Evolutionary conservation across 2,888 invertebrate species (phyloP), one percentile per base, ranked within the genome.

Genomic region (Folsomia manolachei): DNA sequence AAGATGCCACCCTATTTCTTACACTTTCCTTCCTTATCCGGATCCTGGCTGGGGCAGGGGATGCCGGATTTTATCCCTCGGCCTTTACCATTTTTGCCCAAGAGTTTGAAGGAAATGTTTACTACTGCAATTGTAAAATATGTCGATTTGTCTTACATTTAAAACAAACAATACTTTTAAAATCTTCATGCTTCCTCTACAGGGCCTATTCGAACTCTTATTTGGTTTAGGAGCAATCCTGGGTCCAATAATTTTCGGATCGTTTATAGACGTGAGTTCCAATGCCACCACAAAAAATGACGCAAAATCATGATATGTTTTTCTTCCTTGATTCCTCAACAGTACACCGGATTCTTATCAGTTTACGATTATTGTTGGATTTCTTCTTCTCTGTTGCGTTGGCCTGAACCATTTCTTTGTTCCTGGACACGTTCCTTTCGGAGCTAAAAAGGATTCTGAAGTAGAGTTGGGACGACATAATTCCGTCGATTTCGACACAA

Each of bases 221-320:
- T 78, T 78, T 56, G 78, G 78, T 64, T 70, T 78, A 19, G 78
- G 78, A 18, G 78, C 76, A 4, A 75, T 78, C 52, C 24, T 64
- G 18, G 78, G 78, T 14, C 78, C 76, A 7, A 72, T 78, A 11
- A 26, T 67, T 18, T 70, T 70, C 60, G 78, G 75, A 39, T 64
- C 71, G 11, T 39, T 78, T 56, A 64, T 76, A 7, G 78, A 78
- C 27, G 78, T 78, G 72, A 66, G 63, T 60, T 60, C 60, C n/a
- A n/a, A n/a, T n/a, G n/a, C n/a, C n/a, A n/a, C n/a, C n/a, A n/a
- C n/a, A n/a, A n/a, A n/a, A n/a, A n/a, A n/a, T n/a, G n/a, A n/a
- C n/a, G n/a, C n/a, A n/a, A n/a, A n/a, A n/a, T n/a, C n/a, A n/a
- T n/a, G n/a, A n/a, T n/a, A n/a, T n/a, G n/a, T n/a, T n/a, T n/a